Conservation (phyloP, 2,113 vertebrate genomes). For the Neomonachus schauinslandi region DNA sequence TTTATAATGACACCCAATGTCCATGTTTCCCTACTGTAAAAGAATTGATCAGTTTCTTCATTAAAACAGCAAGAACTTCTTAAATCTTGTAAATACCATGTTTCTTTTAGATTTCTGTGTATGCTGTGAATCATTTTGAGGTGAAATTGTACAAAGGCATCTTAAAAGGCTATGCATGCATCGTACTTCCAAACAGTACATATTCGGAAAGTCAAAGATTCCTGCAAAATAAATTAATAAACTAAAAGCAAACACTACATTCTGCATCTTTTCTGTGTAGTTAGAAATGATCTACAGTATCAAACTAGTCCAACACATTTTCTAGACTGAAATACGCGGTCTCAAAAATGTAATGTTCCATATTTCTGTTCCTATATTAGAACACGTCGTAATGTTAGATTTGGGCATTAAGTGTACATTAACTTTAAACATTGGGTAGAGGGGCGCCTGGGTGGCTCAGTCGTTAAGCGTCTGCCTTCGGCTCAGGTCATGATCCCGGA, state of each 20-base stretch:
- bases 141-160: slow-evolving; percentile 88
- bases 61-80: slow-evolving; percentile 84
- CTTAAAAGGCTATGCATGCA: slow-evolving; percentile 87
- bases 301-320: neutral
- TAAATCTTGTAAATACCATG: slow-evolving; percentile 86
- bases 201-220: slow-evolving; percentile 83
- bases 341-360: neutral
- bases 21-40: slow-evolving; percentile 85
- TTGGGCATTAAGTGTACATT: neutral
- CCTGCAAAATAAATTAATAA: slow-evolving; percentile 88
- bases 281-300: slow-evolving; percentile 62
- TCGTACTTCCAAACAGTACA: slow-evolving; percentile 86
- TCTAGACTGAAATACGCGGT: slow-evolving; percentile 48
- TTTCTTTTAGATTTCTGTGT: slow-evolving; percentile 86
- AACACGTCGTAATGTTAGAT: neutral
- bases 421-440: neutral
- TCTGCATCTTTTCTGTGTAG: slow-evolving; percentile 86
- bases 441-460: too few species aligned
- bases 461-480: too few species aligned
- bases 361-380: slow-evolving; percentile 4
- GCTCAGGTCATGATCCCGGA: too few species aligned
- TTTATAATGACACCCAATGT: slow-evolving; percentile 84
- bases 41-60: slow-evolving; percentile 85
- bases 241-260: slow-evolving; percentile 85
- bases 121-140: slow-evolving; percentile 88